Base-by-base conservation (phyloP, 2,888 invertebrate genomes). In the Drosophila setosimentum region DNA sequence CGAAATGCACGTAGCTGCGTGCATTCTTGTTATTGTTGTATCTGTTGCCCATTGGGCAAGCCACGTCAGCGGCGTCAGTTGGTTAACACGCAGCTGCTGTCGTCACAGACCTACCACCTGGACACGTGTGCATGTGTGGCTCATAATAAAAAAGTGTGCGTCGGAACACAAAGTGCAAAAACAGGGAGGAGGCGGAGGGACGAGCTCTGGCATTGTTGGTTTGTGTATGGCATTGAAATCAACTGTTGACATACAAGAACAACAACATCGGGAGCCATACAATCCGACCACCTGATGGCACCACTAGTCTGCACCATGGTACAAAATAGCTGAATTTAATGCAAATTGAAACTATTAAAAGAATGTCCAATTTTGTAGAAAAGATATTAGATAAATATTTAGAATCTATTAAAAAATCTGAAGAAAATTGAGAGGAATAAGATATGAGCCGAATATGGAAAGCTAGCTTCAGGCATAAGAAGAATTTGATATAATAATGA, bases 111-210 rank as follows among this genome's bases (percentile, higher is more conserved):
- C 60, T 49, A 6, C 54, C 51, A 70, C 69, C 73, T 62, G 66
- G 67, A 68, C 89, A 89, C 84, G 89, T 89, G 85, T 87, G 87
- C 89, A 82, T 89, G 79, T 82, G 80, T 67, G 58, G 73, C 73
- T 82, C 88, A 88, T 89, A 89, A 85, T 87, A 87, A 83, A 82
- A 82, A 80, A 53, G 53, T 76, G 88, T 81, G 89, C 85, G 84
- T 85, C 85, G 87, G 82, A 85, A 89, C 77, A 90, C 85, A 82
- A 51, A 57, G 51, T 42, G 73, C 58, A 59, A 40, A 27, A 24
- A 33, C 3, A 29, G 42, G 27, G n/a, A 13, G 49, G 5, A 10
- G n/a, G 24, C 24, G 16, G 32, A 58, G 30, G 21, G 35, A 40
- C 64, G 72, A 61, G 30, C 64, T 63, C 33, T 60, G 45, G 64